Evolutionary conservation across 1,140 invertebrate species (phyloP), one percentile per base, ranked within the genome.

Genomic region (Megathymus violae): DNA sequence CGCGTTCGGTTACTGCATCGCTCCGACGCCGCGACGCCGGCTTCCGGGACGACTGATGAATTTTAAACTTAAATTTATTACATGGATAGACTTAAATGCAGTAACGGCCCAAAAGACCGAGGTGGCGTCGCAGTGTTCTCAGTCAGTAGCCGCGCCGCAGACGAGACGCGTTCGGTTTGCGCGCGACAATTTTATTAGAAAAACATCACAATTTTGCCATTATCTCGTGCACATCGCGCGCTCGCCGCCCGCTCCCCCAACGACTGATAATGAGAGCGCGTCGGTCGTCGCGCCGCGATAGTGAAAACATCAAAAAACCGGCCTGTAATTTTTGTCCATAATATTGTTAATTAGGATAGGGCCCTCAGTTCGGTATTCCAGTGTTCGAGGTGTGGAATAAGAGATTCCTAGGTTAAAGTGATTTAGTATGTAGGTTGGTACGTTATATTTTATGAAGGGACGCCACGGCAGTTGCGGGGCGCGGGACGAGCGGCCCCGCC

Each of bases 141-240:
- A 27, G 62, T 25, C 11, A 38, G 43, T 36, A 54, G 34, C 58
- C 60, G 36, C 51, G 50, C 50, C 50, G 65, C 40, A 19, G 52
- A 56, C 67, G 15, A 66, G 22, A 59, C 62, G 48, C 50, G 47
- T 52, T 56, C 36, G 51, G 4, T 50, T 40, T 62, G 36, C 51
- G 66, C 36, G 50, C 64, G 69, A 59, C 51, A 58, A 67, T 43
- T 67, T 69, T 77, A 69, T 71, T 82, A 85, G 85, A 88, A 86
- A 86, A 90, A 85, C 77, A 87, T 89, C 88, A 90, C 88, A 89
- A 89, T 87, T 90, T 90, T 85, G 76, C 83, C 85, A 88, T 86
- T 82, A 82, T 82, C 77, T 77, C 64, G 73, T 76, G 76, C 71
- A 76, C 67, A 71, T 74, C 80, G 82, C 76, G 74, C 80, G 80